Base-by-base conservation (phyloP, 2,888 invertebrate species). In the Leptinotarsa tumamoca region DNA sequence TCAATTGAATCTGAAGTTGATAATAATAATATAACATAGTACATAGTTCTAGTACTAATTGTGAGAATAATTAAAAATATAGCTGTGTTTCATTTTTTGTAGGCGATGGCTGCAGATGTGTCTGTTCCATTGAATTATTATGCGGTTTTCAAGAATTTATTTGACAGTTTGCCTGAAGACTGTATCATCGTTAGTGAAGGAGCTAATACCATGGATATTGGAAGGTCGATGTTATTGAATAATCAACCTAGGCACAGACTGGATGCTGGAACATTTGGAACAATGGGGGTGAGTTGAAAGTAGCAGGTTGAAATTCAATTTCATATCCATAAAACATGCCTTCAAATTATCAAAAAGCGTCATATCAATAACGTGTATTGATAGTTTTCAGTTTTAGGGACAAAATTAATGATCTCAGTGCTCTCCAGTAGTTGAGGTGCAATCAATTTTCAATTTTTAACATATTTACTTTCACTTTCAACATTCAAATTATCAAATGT, bases 131-230 rank as follows among this genome's bases (percentile, higher is more conserved):
- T 98, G 49, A 98, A 98, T 89, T 99, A 98, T 89, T 98, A 97
- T 86, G 93, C 97, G 0, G 97, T 96, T 4, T 96, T 98, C 87
- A 93, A 95, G 87, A 92, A 95, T 79, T 92, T 98, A 68, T 94
- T 95, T 84, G 91, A 93, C 67, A 88, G 90, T 73, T 91, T 96
- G 75, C 96, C 96, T 0, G 90, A 92, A 85, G 95, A 98, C 89
- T 93, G 94, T 5, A 92, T 98, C 18, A 96, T 99, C 77, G 95
- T 98, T 49, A 98, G 97, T 86, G 98, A 99, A 89, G 99, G 98
- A 27, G 98, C 98, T 52, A 98, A 98, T 88, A 99, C 98, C 0
- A 99, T 99, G 99, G 98, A 99, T 86, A 98, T 98, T 85, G 98
- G 98, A 0, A 91, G 98, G 67, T 93, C 96, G 0, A 92, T 98